phyloP scores from a whole-genome alignment of 2,888 invertebrate genomes.

The Nemapogon koenigi region DNA sequence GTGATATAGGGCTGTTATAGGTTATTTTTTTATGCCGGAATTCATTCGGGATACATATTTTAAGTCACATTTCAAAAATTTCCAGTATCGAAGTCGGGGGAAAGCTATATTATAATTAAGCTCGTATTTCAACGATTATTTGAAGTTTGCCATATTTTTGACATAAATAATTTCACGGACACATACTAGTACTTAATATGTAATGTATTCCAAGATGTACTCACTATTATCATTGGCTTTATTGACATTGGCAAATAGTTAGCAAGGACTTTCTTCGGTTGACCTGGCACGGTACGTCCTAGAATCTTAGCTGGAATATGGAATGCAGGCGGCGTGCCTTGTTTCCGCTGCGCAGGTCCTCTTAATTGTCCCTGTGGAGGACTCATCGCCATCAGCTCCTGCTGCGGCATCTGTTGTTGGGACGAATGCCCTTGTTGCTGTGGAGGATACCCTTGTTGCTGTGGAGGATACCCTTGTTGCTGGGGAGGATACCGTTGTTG shows the following conservation, averaged over 20 bases:
- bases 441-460: neutral
- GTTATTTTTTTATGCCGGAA: too few relatives aligned
- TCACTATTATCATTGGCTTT: slow-evolving; percentile 45
- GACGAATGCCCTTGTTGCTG: neutral
- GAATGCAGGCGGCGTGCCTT: too few relatives aligned
- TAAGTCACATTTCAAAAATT: too few relatives aligned
- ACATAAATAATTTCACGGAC: too few relatives aligned
- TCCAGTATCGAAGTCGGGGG: too few relatives aligned
- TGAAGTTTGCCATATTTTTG: too few relatives aligned
- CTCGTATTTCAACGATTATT: too few relatives aligned
- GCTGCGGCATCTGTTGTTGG: neutral
- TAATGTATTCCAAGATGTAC: too few relatives aligned
- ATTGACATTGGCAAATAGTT: slow-evolving; percentile 71
- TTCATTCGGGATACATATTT: too few relatives aligned
- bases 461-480: neutral
- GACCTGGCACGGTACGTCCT: slow-evolving; percentile 23
- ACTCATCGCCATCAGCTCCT: neutral
- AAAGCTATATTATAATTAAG: too few relatives aligned
- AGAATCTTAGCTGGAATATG: slow-evolving; percentile 46
- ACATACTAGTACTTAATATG: neutral
- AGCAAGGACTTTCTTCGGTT: slow-evolving; percentile 46
- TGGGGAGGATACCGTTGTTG: neutral
- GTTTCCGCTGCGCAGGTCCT: too few relatives aligned
- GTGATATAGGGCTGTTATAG: too few relatives aligned
- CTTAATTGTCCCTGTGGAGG: neutral